Evolutionary conservation across 1,140 invertebrate genomes (phyloP).

Genomic region (Bombus vancouverensis): DNA sequence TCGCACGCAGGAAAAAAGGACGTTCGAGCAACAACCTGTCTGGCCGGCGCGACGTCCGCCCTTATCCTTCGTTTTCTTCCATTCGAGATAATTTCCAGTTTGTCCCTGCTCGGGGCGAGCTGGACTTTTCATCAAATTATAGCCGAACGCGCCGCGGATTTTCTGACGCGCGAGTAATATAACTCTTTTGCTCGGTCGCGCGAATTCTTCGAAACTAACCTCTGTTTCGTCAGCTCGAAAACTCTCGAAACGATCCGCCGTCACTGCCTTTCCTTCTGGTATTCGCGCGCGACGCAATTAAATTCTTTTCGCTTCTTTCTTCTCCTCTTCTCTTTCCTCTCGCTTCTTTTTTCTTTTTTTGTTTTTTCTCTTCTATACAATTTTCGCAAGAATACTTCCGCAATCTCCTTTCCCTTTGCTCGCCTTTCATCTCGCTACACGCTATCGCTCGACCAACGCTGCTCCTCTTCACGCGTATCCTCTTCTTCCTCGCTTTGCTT

Average conservation of each 20-base stretch:
- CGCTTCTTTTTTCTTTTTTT: too few relatives aligned
- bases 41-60: too few relatives aligned
- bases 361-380: background rate
- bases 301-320: background rate
- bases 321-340: background rate
- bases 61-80: slow-evolving; percentile 5
- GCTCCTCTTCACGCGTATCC: too few relatives aligned
- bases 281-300: background rate
- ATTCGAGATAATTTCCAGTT: slow-evolving; percentile 15
- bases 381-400: background rate
- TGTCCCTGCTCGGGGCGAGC: background rate
- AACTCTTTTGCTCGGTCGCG: too few relatives aligned
- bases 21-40: too few relatives aligned
- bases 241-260: background rate
- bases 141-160: background rate
- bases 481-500: too few relatives aligned
- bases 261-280: background rate
- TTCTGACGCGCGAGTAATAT: background rate
- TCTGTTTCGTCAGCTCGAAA: background rate
- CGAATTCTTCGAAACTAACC: background rate
- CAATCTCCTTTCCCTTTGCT: background rate
- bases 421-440: background rate
- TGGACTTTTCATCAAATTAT: slow-evolving; percentile 11
- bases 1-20: too few relatives aligned
- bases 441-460: background rate